Base-by-base conservation (phyloP, 2,888 invertebrate species). In the Dicycla oo region DNA sequence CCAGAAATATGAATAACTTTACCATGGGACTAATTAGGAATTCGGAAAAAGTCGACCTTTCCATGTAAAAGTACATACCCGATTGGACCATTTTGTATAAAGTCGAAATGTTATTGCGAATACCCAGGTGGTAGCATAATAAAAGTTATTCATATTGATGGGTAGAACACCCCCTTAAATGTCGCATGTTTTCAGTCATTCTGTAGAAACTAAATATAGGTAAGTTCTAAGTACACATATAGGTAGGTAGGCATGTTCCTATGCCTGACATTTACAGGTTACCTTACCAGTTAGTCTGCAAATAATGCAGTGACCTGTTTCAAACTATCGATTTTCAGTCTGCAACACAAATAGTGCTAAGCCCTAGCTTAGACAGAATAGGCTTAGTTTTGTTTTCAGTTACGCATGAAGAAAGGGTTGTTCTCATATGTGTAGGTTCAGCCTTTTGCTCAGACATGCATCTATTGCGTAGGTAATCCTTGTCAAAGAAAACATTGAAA, bases 241-340 rank as follows among this genome's bases (percentile, higher is more conserved):
- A 34, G 34, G 34, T 10, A 26, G 7, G 6, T 20, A 47, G 15
- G 8, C 30, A 49, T 11, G 18, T 10, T 54, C 20, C 23, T 15
- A 45, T 30, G 30, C 7, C 30, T 34, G 43, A 38, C 18, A n/a
- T 30, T 10, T 13, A 53, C 30, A 49, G 34, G 3, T 45, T 53
- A 40, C 30, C 3, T 45, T 53, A 40, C 30, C 54, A 57, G 45
- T 20, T 23, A 20, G 63, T 26, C 40, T 58, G 47, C 47, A 75
- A 75, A 75, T 69, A 53, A 69, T 51, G 51, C 69, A 62, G 58
- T 75, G 75, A 69, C 75, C 58, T 53, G 58, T 45, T 63, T 69
- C 26, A 60, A 63, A 47, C 34, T 58, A 75, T 75, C 40, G 75
- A 75, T 58, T 75, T 68, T 75, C 57, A 63, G n/a, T 40, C 53